Base-by-base conservation (phyloP, 2,797 vertebrate species). In the Lycodopsis pacificus region DNA sequence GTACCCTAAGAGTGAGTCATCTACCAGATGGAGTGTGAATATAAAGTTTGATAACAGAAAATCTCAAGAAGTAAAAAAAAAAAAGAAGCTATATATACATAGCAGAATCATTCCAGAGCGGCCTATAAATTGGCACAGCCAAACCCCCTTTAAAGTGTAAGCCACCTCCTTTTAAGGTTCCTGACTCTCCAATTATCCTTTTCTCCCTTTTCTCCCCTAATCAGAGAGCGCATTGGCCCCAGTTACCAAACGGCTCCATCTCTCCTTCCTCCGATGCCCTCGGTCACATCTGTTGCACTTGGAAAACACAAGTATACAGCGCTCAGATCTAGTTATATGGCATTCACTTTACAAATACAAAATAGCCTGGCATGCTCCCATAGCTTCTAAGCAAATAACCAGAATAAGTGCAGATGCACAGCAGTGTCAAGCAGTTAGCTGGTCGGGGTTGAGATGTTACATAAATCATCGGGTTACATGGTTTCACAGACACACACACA, bases 121-220 rank as follows among this genome's bases (percentile, higher is more conserved):
- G 40, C 54, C 3, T 73, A 64, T 46, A 66, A 80, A 81, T 66
- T 53, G 68, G 25, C 34, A 68, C 57, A 64, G 58, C 76, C 71
- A 67, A 53, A 76, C 70, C 36, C 46, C 20, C 14, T 76, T 71
- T 84, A 72, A 85, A 72, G 77, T 69, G 57, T 67, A 34, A 75
- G 25, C 40, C 63, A 58, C 34, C 30, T 81, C 74, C 54, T 78
- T 71, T 76, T 57, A 78, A 78, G 58, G 27, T 57, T 25, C 7
- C 30, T 12, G 25, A 25, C 32, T 13, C 25, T 65, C 15, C n/a
- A 13, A 3, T 19, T 62, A 30, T 64, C 54, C 49, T 17, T 48
- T 34, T 70, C 48, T 58, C 32, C 27, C 2, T 34, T 27, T 27
- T 27, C 27, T 27, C 27, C 40, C 42, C 63, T 61, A 65, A 82